phyloP scores from a whole-genome alignment of 2,888 invertebrate species.

The Nebria brevicollis region DNA sequence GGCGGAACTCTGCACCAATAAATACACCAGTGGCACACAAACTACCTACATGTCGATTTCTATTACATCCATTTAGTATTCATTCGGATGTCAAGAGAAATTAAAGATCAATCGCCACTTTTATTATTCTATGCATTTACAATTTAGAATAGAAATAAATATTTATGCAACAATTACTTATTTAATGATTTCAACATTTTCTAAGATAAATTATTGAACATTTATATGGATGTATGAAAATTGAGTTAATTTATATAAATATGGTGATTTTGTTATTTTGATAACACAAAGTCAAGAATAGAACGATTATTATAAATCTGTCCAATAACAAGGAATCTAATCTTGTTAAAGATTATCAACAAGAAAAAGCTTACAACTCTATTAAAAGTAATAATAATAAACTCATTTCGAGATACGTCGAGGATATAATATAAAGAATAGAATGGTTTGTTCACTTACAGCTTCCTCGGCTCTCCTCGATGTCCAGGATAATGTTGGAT shows the following conservation, averaged over 20 bases:
- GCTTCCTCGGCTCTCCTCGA: slow-evolving; percentile 86
- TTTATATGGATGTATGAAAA: too few relatives aligned
- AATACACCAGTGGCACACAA: slow-evolving; percentile 14
- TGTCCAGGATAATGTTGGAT: slow-evolving; percentile 89
- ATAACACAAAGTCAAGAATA: neutral
- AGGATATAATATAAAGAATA: slow-evolving; percentile 4
- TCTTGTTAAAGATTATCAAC: neutral
- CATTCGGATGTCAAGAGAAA: neutral
- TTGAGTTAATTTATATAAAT: neutral
- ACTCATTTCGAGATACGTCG: neutral
- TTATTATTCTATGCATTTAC: too few relatives aligned
- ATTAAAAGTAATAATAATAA: slow-evolving; percentile 1
- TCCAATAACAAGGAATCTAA: neutral
- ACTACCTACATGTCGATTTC: neutral
- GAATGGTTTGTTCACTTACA: slow-evolving; percentile 71
- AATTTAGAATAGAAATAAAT: too few relatives aligned
- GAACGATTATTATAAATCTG: neutral
- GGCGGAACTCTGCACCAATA: slow-evolving; percentile 12
- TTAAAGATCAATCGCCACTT: neutral
- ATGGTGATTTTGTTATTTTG: neutral
- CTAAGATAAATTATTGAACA: too few relatives aligned
- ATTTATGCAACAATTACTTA: too few relatives aligned
- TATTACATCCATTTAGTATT: neutral
- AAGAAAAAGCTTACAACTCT: neutral
- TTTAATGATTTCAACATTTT: too few relatives aligned